Base-by-base conservation (phyloP, 1,140 invertebrate species). In the Formica selysi region DNA sequence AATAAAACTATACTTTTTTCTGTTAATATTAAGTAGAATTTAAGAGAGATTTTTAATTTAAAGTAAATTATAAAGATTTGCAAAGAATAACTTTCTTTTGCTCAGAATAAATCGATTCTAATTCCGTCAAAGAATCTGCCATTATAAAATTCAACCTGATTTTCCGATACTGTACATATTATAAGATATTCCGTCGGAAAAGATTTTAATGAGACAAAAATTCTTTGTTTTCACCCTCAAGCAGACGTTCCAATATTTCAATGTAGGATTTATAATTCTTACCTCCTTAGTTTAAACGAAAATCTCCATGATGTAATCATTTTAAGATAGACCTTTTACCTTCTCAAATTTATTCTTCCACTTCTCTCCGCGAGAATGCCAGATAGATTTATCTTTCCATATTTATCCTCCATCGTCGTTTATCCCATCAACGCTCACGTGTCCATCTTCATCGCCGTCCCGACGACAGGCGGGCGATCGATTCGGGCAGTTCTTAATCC, bases 331-430 rank as follows among this genome's bases (percentile, higher is more conserved):
- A 26, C 41, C 67, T 5, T 44, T 8, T 36, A 36, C 65, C 13
- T 73, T 81, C 36, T 73, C 19, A 83, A 83, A 83, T 83, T 83
- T 81, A 81, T 81, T 70, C 73, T 74, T 19, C 38, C 54, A 8
- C 26, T 16, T 83, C 29, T 74, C 26, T 1, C 3, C 44, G 10
- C 79, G 22, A 38, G 26, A 73, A 83, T 74, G 26, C n/a, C 54
- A n/a, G 79, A 83, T 83, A 74, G 68, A 83, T 83, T 74, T 83
- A 83, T 83, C 68, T 62, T 48, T 74, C 79, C 54, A 74, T 74
- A 83, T 83, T 83, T 83, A 83, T 38, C 38, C 57, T 48, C 38
- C 54, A 26, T 48, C 68, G 54, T 61, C 79, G 68, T 29, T 83
- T 89, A 86, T 86, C 70, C 84, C 76, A 48, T 44, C 64, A 57